Evolutionary conservation across 2,888 invertebrate species (phyloP), one percentile per base, ranked within the genome.

Genomic region (Clostera curtula): DNA sequence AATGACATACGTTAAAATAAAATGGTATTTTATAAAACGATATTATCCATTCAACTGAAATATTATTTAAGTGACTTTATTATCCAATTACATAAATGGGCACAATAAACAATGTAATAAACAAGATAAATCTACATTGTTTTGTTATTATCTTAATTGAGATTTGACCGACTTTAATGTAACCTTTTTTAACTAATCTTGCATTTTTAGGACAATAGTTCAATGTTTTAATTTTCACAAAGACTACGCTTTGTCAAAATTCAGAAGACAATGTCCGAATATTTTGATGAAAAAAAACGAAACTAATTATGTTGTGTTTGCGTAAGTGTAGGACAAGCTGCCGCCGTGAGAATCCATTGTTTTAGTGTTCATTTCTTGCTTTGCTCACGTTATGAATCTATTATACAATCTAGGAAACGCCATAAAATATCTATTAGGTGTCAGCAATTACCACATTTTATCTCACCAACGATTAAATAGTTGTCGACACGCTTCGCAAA

Each of bases 331-430:
- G 49, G 52, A 49, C 45, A 54, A 40, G 46, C 40, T 47, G 45
- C 40, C 42, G 37, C 24, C 65, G 65, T 66, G 66, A 46, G 64
- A 67, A 56, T 36, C 33, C 54, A 62, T 65, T 66, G 67, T 67
- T 16, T 26, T 21, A 28, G 34, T 18, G 41, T 46, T 34, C 26
- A 53, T 52, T 56, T 60, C 56, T 68, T 68, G 55, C 56, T 43
- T 35, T 49, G 52, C 54, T 54, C 48, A 36, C 48, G 55, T 67
- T 62, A 64, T 60, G 59, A 43, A 38, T 56, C 42, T 32, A 56
- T 71, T 71, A 70, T 71, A 69, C 68, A 71, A 71, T 56, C 41
- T 55, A 67, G 67, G 69, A 67, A 68, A 59, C 60, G 40, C 45
- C 43, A 38, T 46, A 43, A 55, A 49, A 47, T 50, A 51, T 43